These are phyloP conservation scores for Phenacoccus solenopsis DNA, from an alignment of 1,140 invertebrate species.

Conservation along the genomic window DNA sequence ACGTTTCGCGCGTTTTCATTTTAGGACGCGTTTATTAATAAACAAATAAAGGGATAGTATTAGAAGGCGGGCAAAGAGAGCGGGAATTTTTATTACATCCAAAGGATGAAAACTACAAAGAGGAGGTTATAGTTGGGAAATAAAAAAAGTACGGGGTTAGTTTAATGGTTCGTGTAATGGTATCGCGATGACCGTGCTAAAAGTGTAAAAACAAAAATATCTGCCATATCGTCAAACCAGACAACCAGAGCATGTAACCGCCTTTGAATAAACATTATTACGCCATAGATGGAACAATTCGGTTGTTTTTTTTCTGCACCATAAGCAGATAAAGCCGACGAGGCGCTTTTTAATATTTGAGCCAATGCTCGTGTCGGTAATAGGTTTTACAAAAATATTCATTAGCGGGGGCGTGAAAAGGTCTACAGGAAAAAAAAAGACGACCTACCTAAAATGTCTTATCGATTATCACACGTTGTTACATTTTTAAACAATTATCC, in stretches of 20 bases:
- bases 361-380: no score
- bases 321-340: no score
- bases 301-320: no score
- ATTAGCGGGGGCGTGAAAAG: no score
- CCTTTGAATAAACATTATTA: not conserved
- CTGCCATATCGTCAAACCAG: not conserved
- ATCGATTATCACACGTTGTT: no score
- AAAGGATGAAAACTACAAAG: conserved; percentile 2
- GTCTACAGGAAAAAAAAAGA: no score
- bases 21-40: not conserved
- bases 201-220: conserved; percentile 3
- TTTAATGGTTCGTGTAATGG: not conserved
- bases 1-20: not conserved
- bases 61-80: not conserved
- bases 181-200: conserved; percentile 1
- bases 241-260: not conserved
- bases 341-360: no score
- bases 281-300: not conserved
- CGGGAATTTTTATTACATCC: not conserved
- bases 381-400: no score
- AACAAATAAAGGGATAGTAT: not conserved
- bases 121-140: not conserved
- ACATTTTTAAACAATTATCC: no score
- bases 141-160: not conserved
- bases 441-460: no score